Base-by-base conservation (phyloP, 1,140 invertebrate species). In the Trichoplusia ni region DNA sequence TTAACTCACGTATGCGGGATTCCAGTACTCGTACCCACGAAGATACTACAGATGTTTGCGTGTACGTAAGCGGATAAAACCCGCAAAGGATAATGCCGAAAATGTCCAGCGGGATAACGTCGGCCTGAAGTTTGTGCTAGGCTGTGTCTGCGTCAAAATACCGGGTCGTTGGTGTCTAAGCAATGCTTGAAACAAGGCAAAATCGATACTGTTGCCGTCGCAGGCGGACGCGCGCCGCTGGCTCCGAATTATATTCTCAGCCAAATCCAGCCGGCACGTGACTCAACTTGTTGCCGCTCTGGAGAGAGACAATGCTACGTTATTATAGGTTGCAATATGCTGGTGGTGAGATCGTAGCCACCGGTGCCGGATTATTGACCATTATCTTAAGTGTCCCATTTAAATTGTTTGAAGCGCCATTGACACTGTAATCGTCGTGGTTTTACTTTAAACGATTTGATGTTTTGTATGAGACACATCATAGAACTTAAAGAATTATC, bases 201-300 rank as follows among this genome's bases (percentile, higher is more conserved):
- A 82, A 89, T 88, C 84, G 81, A 89, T 88, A 89, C 73, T 64
- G 65, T 49, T 63, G 56, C 75, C 75, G 78, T 81, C 68, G 72
- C 75, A 75, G 78, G 78, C 75, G 81, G 78, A 79, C 86, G 81
- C 82, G 83, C 84, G 78, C 84, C 77, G 80, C 75, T 81, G 71
- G 65, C 73, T 79, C 71, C 70, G 63, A 79, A 75, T 82, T 80
- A 81, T 82, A 82, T 86, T 84, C 83, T 71, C 67, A 67, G 70
- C 75, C 65, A 78, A 82, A 79, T 79, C 78, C 76, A 69, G 59
- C 72, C 66, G 62, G 86, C 85, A 89, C 85, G 85, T 89, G 86
- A 86, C 82, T 75, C 80, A 81, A 89, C 86, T 89, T 89, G 86
- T 89, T 89, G 86, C 86, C 77, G 69, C 49, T 62, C 54, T 27